phyloP scores from a whole-genome alignment of 2,797 vertebrate genomes.

The Acanthornis magna region DNA sequence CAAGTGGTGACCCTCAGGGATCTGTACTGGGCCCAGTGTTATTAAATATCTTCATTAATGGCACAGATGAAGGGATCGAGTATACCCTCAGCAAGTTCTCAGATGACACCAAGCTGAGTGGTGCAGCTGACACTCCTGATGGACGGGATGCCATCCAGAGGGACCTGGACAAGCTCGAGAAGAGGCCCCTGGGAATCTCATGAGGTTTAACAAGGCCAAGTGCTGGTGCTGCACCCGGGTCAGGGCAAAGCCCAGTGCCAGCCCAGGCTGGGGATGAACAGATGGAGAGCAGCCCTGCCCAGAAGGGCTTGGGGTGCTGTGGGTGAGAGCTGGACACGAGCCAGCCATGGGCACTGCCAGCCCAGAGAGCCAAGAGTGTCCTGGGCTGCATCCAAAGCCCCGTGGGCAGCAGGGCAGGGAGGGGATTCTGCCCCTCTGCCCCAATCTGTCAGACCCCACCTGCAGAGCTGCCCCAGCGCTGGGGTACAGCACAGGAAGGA shows the following conservation, averaged over 20 bases:
- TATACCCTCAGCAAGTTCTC: neutral
- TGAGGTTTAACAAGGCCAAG: neutral
- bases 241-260: neutral
- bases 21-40: neutral
- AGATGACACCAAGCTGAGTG: too few species aligned
- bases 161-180: neutral
- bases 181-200: too few species aligned
- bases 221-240: neutral
- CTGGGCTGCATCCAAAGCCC: neutral
- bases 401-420: neutral
- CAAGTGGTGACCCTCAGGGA: neutral
- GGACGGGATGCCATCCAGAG: neutral
- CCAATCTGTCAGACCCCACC: neutral
- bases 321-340: neutral
- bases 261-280: neutral
- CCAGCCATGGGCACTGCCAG: neutral
- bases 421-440: neutral
- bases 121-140: neutral
- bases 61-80: accelerated
- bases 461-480: neutral
- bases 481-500: neutral
- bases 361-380: neutral
- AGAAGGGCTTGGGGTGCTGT: neutral
- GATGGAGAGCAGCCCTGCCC: neutral
- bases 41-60: neutral